Base-by-base conservation (phyloP, 2,888 invertebrate species). In the Epinotia demarniana region DNA sequence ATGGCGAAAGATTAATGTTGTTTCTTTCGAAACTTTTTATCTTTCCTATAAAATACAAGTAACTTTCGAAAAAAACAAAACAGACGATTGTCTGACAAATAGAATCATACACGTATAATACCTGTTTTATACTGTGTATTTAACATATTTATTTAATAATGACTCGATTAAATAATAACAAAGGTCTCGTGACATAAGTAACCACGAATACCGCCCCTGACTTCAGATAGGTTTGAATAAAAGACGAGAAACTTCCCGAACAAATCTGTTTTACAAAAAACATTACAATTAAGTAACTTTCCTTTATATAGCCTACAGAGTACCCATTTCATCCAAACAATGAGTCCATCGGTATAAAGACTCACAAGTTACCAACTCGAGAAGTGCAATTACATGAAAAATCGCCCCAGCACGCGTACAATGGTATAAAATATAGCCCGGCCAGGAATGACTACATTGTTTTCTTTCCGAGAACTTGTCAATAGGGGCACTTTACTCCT, bases 331-430 rank as follows among this genome's bases (percentile, higher is more conserved):
- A 46, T 57, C 53, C 70, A 53, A 75, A 75, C 75, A 75, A 75
- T 43, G 75, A 39, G n/a, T 23, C 33, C 27, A 49, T 69, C 57
- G 64, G 43, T 60, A 66, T 75, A 75, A 75, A 75, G 70, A 73
- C 33, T 70, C 69, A 27, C 75, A 60, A 75, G 57, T 63, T 57
- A 72, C 72, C 63, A 72, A 70, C 61, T 75, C 73, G 69, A 79
- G 72, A 77, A 76, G 78, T 78, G 82, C 80, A 83, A 82, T 85
- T 80, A 83, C 83, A 82, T 84, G 84, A 85, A 84, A 83, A 84
- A 85, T 70, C 83, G 78, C 70, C 77, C 78, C 73, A 63, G 69
- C 73, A 67, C 64, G 27, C 62, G 80, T 78, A 82, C 82, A 83
- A 82, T 81, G 81, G 73, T 16, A 69, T 85, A 83, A 85, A 82